Conservation (phyloP, 2,113 vertebrate genomes). For the Laterallus jamaicensis region DNA sequence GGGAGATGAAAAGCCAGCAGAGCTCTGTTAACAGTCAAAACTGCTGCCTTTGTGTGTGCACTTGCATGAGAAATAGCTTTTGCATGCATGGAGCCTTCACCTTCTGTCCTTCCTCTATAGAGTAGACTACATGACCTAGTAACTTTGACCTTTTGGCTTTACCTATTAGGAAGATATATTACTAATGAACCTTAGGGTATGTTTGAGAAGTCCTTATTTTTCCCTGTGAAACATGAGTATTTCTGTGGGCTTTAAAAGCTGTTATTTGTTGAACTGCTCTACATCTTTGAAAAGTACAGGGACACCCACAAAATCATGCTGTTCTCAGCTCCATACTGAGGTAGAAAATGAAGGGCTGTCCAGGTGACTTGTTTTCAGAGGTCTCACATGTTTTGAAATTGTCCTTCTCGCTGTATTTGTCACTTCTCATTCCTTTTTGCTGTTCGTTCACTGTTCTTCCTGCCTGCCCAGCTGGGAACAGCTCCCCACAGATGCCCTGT, state of each 20-base stretch:
- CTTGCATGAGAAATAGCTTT: not conserved
- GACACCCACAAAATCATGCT: not conserved
- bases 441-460: conserved; percentile 4
- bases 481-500: not conserved
- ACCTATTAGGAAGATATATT: not conserved
- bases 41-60: not conserved
- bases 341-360: not conserved
- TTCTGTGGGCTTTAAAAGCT: not conserved
- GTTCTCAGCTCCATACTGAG: not conserved
- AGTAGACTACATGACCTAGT: not conserved
- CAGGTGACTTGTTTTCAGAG: not conserved
- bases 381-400: not conserved
- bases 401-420: not conserved
- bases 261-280: not conserved
- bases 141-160: not conserved
- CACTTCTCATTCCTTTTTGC: not conserved
- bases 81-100: not conserved
- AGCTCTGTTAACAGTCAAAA: conserved; percentile 17
- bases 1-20: not conserved
- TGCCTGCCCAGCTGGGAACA: not conserved
- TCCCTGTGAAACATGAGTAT: not conserved
- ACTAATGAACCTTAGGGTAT: not conserved
- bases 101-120: not conserved
- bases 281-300: not conserved
- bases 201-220: not conserved